phyloP scores from a whole-genome alignment of 2,888 invertebrate genomes.

The Campopleginae sp. region DNA sequence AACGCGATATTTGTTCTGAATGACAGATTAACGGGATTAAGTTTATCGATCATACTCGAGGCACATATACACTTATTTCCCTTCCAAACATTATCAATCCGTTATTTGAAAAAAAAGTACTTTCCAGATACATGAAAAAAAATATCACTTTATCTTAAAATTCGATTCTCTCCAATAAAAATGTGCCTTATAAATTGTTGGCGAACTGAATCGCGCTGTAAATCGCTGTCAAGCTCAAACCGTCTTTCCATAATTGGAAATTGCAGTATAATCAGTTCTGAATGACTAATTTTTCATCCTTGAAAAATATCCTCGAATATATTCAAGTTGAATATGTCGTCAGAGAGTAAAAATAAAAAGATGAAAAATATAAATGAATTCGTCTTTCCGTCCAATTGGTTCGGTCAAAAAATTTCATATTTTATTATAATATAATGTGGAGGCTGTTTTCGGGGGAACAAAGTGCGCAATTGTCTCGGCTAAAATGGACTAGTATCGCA shows the following conservation, averaged over 20 bases:
- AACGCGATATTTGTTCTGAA: conserved; percentile 25
- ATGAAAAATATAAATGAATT: not conserved
- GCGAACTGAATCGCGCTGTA: not conserved
- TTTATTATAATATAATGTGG: not conserved
- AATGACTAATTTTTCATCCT: not conserved
- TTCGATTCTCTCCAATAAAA: not conserved
- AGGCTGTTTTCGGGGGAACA: not conserved
- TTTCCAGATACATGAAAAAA: not conserved
- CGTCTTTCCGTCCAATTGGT: not conserved
- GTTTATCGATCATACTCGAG: conserved; percentile 9
- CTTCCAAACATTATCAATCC: not conserved
- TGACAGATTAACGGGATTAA: conserved; percentile 30
- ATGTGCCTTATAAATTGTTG: not conserved
- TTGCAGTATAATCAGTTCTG: too few species aligned
- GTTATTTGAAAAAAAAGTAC: not conserved
- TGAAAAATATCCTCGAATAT: not conserved
- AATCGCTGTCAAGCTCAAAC: too few species aligned
- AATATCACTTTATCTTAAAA: not conserved
- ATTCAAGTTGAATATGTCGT: not conserved
- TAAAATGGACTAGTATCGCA: not conserved
- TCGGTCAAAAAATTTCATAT: not conserved
- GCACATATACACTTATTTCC: not conserved
- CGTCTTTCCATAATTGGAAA: too few species aligned
- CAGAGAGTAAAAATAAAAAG: not conserved
- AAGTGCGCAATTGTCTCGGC: conserved; percentile 7